Evolutionary conservation across 1,140 invertebrate genomes (phyloP).

Genomic region (Diprion similis): DNA sequence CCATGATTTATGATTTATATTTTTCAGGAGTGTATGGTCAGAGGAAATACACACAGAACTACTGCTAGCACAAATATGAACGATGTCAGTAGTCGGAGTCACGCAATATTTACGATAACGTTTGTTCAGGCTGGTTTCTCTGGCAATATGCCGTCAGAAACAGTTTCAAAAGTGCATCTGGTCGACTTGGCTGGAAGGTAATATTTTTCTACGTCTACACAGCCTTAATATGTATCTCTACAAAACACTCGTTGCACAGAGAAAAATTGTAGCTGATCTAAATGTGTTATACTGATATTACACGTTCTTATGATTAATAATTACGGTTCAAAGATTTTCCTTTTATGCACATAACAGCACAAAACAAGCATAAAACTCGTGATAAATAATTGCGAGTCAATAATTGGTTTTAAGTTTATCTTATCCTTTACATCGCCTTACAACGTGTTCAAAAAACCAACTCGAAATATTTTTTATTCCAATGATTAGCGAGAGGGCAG

Average conservation of each 20-base stretch:
- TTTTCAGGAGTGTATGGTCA: slow-evolving; percentile 74
- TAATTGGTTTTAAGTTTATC: too few species aligned
- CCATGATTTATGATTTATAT: neutral
- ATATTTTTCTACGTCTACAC: slow-evolving; percentile 12
- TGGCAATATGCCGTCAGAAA: slow-evolving; percentile 83
- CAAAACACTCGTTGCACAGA: neutral
- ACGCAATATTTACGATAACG: slow-evolving; percentile 95
- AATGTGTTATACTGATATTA: too few species aligned
- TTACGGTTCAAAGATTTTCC: too few species aligned
- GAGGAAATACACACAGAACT: slow-evolving; percentile 80
- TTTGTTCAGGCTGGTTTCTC: slow-evolving; percentile 86
- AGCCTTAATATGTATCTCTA: neutral
- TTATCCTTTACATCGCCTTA: too few species aligned
- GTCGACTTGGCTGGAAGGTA: slow-evolving; percentile 88
- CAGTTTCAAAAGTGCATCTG: slow-evolving; percentile 87
- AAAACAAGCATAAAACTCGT: too few species aligned
- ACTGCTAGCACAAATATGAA: slow-evolving; percentile 88
- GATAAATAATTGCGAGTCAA: too few species aligned
- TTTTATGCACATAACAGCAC: too few species aligned
- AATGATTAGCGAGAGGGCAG: slow-evolving; percentile 79
- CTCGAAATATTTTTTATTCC: neutral
- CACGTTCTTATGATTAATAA: too few species aligned
- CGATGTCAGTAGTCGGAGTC: slow-evolving; percentile 88
- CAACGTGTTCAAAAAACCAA: too few species aligned
- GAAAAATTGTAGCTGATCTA: too few species aligned